Base-by-base conservation (phyloP, 2,113 vertebrate species). In the Dicerorhinus sumatrensis region DNA sequence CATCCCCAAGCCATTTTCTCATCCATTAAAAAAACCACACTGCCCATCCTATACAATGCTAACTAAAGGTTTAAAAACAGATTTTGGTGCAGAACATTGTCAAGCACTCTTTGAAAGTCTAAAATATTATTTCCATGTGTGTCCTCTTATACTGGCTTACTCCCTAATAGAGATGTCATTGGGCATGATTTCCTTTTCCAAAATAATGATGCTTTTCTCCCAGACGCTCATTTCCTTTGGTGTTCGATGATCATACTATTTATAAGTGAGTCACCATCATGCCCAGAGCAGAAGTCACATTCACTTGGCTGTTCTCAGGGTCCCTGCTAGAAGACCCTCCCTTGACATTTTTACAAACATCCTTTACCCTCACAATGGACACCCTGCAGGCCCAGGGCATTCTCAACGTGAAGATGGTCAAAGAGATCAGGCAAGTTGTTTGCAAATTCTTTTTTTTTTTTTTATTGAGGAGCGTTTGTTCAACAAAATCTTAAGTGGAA, bases 21-120 rank as follows among this genome's bases (percentile, higher is more conserved):
- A 27, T 10, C 13, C 56, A 46, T 76, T 39, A 67, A 36, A 48
- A 23, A 70, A 79, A 3, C 17, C 46, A 48, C 29, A 31, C 36
- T 65, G 69, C 42, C 67, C 63, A 31, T 51, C 13, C 25, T 58
- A 65, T 5, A 7, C 82, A 58, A 39, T 25, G 13, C 46, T 81
- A 93, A 76, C 51, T 62, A 48, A 91, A 84, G 81, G 17, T 70
- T 86, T 85, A 77, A 82, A 94, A 82, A 62, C 65, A 65, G 69
- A 58, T 39, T 29, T 79, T 14, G 60, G 83, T 77, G 21, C n/a
- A 95, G 51, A 87, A 51, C 11, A 46, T 79, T 67, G 75, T 46
- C 48, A 76, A 84, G 39, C 62, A 31, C 65, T 96, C 86, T 92
- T 89, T 25, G 72, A 51, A 69, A 92, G 58, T 36, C 88, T 94